These are phyloP conservation scores for Crenichthys baileyi DNA, from an alignment of 2,797 vertebrate species.

Conservation along the genomic window DNA sequence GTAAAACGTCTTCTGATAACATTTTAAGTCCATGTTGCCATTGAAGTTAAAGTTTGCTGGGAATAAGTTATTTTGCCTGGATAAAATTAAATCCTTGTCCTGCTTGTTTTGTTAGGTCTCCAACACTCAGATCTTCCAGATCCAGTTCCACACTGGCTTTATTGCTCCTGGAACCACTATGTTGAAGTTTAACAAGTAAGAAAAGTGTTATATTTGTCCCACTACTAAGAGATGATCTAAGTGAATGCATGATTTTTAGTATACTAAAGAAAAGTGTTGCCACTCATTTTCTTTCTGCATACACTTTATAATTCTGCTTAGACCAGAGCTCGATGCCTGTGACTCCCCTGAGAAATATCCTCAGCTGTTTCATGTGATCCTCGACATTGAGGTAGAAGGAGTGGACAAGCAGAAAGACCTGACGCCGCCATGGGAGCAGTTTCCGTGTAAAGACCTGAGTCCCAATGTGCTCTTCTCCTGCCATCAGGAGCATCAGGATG, in stretches of 20 bases:
- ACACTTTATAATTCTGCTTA: slow-evolving; percentile 51
- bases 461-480: slow-evolving; percentile 94
- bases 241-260: neutral
- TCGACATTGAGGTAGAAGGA: slow-evolving; percentile 93
- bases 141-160: slow-evolving; percentile 98
- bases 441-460: slow-evolving; percentile 92
- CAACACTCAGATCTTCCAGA: slow-evolving; percentile 99
- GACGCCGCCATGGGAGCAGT: slow-evolving; percentile 98
- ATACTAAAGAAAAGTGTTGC: neutral
- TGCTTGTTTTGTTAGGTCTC: slow-evolving; percentile 84
- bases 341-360: slow-evolving; percentile 98
- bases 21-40: too few species aligned
- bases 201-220: slow-evolving; percentile 10
- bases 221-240: neutral
- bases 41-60: too few species aligned
- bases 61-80: neutral
- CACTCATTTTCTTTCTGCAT: neutral
- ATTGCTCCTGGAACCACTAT: slow-evolving; percentile 89
- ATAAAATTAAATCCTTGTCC: neutral
- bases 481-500: slow-evolving; percentile 95
- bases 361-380: slow-evolving; percentile 93
- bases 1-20: too few species aligned
- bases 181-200: slow-evolving; percentile 97
- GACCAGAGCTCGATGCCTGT: slow-evolving; percentile 95
- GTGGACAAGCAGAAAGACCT: slow-evolving; percentile 92